These are phyloP conservation scores for Garrulus glandarius DNA, from an alignment of 2,797 vertebrate genomes.

Conservation along the genomic window DNA sequence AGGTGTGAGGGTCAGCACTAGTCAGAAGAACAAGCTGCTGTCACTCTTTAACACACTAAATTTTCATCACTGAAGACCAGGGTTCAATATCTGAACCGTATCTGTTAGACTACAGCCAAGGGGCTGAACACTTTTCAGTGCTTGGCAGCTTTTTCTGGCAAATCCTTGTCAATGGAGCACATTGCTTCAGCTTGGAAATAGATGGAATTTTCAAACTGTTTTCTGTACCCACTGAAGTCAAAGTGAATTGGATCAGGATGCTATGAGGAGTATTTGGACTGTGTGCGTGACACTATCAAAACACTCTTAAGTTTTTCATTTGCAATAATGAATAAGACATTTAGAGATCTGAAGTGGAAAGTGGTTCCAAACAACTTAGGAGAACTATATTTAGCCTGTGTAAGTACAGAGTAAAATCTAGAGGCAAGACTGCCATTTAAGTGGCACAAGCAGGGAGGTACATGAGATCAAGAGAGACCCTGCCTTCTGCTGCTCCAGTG, in stretches of 20 bases:
- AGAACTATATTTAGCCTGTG: not conserved
- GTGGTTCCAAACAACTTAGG: not conserved
- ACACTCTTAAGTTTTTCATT: not conserved
- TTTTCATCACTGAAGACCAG: not conserved
- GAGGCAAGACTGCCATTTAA: not conserved
- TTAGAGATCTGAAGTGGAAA: not conserved
- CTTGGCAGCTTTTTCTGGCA: not conserved
- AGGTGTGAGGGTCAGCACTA: constrained; percentile 3
- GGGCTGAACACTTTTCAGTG: not conserved
- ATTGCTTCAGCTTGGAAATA: not conserved
- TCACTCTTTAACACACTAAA: not conserved
- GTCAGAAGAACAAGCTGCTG: not conserved
- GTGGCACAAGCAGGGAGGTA: not conserved
- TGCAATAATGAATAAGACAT: not conserved
- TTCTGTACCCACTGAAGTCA: not conserved
- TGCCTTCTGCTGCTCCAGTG: not conserved
- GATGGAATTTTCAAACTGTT: not conserved
- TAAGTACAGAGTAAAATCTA: not conserved
- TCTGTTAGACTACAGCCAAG: not conserved
- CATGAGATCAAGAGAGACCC: not conserved
- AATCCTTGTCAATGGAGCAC: not conserved
- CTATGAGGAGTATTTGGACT: not conserved
- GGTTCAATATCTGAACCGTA: not conserved
- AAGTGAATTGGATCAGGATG: not conserved
- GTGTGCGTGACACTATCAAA: not conserved